Evolutionary conservation across 2,797 vertebrate genomes (phyloP).

Genomic region (Chrosomus eos): DNA sequence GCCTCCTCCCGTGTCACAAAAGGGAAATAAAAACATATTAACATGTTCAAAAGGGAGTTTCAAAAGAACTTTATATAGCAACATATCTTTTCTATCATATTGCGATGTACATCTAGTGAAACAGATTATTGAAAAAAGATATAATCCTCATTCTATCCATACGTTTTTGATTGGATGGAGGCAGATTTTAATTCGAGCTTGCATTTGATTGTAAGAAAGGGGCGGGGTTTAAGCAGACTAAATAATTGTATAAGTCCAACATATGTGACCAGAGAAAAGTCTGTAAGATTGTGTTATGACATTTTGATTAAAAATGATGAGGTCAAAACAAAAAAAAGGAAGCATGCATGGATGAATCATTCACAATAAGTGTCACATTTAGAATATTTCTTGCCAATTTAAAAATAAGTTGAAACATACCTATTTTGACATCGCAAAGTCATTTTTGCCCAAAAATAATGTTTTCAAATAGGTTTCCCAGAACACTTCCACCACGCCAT

Average conservation of each 20-base stretch:
- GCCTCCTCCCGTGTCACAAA: background rate
- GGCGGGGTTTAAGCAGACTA: background rate
- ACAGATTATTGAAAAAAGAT: background rate
- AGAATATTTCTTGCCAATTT: background rate
- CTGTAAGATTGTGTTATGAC: background rate
- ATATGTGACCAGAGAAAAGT: background rate
- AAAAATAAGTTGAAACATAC: background rate
- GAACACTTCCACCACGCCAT: background rate
- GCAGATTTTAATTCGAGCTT: background rate
- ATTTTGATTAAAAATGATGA: background rate
- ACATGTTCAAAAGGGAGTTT: conserved; percentile 44
- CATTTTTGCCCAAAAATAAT: background rate
- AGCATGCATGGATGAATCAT: background rate
- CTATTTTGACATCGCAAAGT: background rate
- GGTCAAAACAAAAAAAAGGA: background rate
- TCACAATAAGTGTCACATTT: background rate
- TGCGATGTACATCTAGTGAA: background rate
- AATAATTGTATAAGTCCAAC: background rate
- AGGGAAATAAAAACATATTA: conserved; percentile 14
- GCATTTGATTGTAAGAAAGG: background rate
- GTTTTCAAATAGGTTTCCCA: background rate
- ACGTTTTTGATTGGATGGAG: background rate
- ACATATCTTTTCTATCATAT: background rate
- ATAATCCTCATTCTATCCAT: background rate
- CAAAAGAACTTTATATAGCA: background rate